Conservation (phyloP, 2,113 vertebrate species). For the Pyrgilauda ruficollis region DNA sequence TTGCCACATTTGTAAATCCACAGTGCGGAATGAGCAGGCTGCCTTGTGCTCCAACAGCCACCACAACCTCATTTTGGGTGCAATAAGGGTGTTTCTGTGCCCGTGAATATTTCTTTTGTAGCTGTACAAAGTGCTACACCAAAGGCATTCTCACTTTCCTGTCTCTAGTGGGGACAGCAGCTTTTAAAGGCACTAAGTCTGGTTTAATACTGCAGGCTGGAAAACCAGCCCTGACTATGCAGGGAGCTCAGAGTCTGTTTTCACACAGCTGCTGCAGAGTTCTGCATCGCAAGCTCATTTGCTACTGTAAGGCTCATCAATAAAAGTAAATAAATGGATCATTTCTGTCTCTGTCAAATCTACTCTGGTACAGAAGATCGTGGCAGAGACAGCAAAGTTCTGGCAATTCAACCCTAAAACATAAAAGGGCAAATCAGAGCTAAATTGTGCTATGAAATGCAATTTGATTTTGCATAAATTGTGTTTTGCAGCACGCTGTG, state of each 20-base stretch:
- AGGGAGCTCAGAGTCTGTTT: neutral
- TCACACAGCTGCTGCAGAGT: neutral
- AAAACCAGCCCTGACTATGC: neutral
- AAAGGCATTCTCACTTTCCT: neutral
- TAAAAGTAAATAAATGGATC: conserved; percentile 27
- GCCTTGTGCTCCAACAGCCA: neutral
- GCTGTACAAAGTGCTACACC: neutral
- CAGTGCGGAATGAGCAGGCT: accelerated
- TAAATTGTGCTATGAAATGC: neutral
- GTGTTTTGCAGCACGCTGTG: neutral
- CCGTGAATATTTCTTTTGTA: neutral
- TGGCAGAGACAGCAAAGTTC: neutral
- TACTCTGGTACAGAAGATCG: neutral
- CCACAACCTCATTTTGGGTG: neutral
- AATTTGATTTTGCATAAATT: conserved; percentile 1
- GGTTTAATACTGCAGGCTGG: neutral
- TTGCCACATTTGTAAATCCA: neutral
- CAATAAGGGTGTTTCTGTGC: neutral
- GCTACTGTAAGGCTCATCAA: neutral
- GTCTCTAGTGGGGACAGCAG: neutral
- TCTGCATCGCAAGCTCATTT: neutral
- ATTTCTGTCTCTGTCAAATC: neutral
- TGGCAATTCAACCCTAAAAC: neutral
- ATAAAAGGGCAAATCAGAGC: neutral
- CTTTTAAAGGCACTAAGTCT: neutral